Percentiles rank a stretch among this genome's conserved stretches.
phyloP scores from a whole-genome alignment of 2,113 vertebrate species.

The Ardeotis arabs region DNA sequence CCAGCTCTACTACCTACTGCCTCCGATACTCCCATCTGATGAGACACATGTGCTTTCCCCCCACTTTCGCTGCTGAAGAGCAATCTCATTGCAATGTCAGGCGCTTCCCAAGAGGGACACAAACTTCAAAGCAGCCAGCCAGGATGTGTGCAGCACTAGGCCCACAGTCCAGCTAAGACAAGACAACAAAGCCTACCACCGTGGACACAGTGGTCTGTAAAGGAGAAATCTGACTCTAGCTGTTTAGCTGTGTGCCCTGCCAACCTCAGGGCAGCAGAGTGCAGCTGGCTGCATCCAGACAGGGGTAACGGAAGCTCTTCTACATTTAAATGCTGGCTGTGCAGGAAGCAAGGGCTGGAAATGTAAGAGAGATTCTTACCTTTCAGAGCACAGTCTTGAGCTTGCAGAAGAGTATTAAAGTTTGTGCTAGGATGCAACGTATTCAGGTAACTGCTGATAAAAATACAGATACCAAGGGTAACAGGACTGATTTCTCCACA shows the following conservation, averaged over 20 bases:
- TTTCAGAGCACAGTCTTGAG: not conserved
- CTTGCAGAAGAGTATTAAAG: not conserved
- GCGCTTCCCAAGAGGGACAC: not conserved
- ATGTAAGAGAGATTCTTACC: not conserved
- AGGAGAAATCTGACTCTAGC: not conserved
- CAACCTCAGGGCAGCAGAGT: not conserved
- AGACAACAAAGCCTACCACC: not conserved
- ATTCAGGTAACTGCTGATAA: not conserved
- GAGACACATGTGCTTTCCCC: rapidly evolving
- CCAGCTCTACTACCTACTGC: not conserved
- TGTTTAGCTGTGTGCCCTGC: not conserved
- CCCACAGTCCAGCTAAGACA: not conserved
- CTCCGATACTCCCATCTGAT: not conserved
- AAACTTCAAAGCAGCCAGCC: not conserved
- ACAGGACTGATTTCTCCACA: not conserved
- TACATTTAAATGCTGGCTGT: not conserved
- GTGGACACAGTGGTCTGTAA: not conserved
- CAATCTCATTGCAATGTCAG: not conserved
- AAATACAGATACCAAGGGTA: not conserved
- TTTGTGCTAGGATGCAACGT: not conserved
- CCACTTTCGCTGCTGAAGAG: not conserved
- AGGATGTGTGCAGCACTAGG: not conserved
- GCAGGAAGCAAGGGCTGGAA: not conserved
- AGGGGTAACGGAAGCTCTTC: not conserved
- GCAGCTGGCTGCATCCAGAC: not conserved